phyloP scores from a whole-genome alignment of 2,113 vertebrate species.

The Gopherus evgoodei region DNA sequence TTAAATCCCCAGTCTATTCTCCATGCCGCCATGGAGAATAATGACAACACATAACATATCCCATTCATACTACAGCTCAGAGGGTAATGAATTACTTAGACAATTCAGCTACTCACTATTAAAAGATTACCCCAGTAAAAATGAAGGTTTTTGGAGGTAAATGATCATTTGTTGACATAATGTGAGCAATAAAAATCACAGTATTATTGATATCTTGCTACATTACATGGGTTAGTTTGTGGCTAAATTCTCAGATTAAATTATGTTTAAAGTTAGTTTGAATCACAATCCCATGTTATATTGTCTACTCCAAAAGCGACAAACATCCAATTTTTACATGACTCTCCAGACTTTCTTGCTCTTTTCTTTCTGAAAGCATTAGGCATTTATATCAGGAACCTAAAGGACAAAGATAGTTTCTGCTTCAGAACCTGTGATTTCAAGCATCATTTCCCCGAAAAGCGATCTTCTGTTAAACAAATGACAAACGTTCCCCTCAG shows the following conservation, averaged over 20 bases:
- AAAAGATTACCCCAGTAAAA: conserved; percentile 70
- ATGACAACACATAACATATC: conserved; percentile 69
- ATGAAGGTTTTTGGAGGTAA: conserved; percentile 58
- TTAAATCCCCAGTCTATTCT: conserved; percentile 68
- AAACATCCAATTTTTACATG: background rate
- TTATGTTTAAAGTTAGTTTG: conserved; percentile 8
- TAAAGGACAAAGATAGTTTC: background rate
- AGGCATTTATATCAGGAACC: background rate
- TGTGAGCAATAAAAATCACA: background rate
- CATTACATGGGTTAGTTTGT: background rate
- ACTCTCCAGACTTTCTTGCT: background rate
- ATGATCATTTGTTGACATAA: conserved; percentile 38
- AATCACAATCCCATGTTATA: conserved; percentile 40
- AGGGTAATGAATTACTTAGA: conserved; percentile 72
- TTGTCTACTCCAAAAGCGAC: conserved; percentile 5
- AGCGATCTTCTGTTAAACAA: conserved; percentile 21
- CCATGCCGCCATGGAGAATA: conserved; percentile 62
- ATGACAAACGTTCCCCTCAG: background rate
- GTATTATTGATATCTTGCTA: background rate
- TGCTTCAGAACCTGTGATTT: conserved; percentile 13
- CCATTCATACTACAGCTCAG: conserved; percentile 69
- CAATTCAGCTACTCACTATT: conserved; percentile 70
- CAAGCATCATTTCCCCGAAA: background rate
- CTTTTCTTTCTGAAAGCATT: background rate
- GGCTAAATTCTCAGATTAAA: background rate